Percentiles rank a stretch among this genome's conserved stretches.
phyloP scores from a whole-genome alignment of 1,140 invertebrate species.

The Heliothis subflexa region DNA sequence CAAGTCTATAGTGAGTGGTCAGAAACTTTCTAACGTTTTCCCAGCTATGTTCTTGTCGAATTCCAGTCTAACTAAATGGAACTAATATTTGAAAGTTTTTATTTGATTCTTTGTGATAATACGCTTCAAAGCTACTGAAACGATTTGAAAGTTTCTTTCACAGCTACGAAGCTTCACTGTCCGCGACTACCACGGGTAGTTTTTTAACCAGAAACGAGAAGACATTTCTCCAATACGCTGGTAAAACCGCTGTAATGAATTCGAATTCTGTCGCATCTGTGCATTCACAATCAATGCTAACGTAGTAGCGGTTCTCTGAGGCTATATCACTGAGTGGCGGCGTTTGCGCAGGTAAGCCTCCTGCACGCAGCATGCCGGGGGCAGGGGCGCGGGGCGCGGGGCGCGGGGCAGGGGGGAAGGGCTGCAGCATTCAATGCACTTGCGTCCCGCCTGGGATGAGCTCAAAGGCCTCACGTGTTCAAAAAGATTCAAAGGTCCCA shows the following conservation, averaged over 20 bases:
- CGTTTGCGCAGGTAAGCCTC: slow-evolving; percentile 77
- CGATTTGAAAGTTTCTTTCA: no score
- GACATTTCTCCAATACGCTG: no score
- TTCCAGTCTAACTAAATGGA: no score
- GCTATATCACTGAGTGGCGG: slow-evolving; percentile 64
- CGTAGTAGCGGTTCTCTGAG: slow-evolving; percentile 76
- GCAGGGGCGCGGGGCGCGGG: slow-evolving; percentile 30
- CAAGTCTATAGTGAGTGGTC: background rate
- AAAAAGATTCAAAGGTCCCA: slow-evolving; percentile 55
- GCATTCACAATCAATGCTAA: slow-evolving; percentile 59
- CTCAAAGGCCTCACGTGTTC: slow-evolving; percentile 47
- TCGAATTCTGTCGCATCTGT: slow-evolving; percentile 38
- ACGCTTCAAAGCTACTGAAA: no score
- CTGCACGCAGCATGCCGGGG: slow-evolving; percentile 38
- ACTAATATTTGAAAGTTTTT: no score
- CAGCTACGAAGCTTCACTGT: no score
- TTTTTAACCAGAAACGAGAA: no score
- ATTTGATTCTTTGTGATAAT: no score
- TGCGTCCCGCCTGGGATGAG: slow-evolving; percentile 66
- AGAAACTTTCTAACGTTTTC: no score
- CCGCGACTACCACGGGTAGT: no score
- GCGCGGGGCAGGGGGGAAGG: slow-evolving; percentile 44
- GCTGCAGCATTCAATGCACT: slow-evolving; percentile 65
- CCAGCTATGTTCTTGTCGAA: no score
- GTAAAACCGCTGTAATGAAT: no score